Conservation (phyloP, 2,888 invertebrate species). For the Tipula lateralis region DNA sequence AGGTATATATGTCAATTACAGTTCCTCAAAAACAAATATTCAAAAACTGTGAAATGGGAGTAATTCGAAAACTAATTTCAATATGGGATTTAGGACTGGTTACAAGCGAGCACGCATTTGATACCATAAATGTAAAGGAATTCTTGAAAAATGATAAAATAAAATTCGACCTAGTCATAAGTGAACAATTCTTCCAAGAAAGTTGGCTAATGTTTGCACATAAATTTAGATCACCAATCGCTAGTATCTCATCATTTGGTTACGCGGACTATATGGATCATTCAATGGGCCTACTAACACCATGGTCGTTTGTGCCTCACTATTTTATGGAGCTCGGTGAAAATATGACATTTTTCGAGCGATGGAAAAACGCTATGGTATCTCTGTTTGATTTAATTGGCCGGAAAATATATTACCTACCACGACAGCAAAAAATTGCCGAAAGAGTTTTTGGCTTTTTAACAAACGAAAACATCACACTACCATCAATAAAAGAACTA, state of each 20-base stretch:
- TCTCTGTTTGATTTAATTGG: slow-evolving; percentile 43
- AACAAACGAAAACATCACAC: slow-evolving; percentile 31
- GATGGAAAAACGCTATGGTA: slow-evolving; percentile 46
- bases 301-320: slow-evolving; percentile 47
- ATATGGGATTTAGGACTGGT: background rate
- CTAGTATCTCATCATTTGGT: slow-evolving; percentile 48
- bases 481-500: slow-evolving; percentile 49
- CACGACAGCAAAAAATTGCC: slow-evolving; percentile 37
- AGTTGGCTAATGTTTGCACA: slow-evolving; percentile 49
- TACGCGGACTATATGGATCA: slow-evolving; percentile 49
- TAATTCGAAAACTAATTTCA: background rate
- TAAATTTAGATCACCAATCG: slow-evolving; percentile 48
- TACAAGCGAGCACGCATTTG: background rate
- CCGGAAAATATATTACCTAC: slow-evolving; percentile 45
- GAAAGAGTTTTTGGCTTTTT: background rate
- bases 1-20: too few species aligned
- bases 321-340: slow-evolving; percentile 44
- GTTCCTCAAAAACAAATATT: slow-evolving; percentile 25
- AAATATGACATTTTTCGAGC: slow-evolving; percentile 46
- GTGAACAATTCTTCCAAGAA: slow-evolving; percentile 50
- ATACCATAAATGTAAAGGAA: slow-evolving; percentile 38
- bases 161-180: slow-evolving; percentile 49
- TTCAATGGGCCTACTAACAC: slow-evolving; percentile 47
- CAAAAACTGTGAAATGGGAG: background rate
- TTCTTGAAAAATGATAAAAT: slow-evolving; percentile 44